phyloP scores from a whole-genome alignment of 2,797 vertebrate species.

The Silurus lanzhouensis region DNA sequence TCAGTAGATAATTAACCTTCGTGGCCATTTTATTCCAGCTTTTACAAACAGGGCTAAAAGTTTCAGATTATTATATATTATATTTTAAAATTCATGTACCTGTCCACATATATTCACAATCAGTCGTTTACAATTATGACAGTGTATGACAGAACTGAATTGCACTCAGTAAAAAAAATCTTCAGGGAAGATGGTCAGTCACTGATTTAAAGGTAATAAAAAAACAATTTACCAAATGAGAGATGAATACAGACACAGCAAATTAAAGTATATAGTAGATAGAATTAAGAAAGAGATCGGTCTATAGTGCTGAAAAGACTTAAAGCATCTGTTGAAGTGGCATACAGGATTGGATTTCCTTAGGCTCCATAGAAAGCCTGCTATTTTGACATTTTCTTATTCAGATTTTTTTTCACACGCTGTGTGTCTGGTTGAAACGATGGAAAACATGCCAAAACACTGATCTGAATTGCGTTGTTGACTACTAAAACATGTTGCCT shows the following conservation, averaged over 20 bases:
- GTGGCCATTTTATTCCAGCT: constrained; percentile 20
- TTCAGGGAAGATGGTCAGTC: background rate
- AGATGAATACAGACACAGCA: constrained; percentile 21
- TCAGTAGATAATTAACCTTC: constrained; percentile 38
- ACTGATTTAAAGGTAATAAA: constrained; percentile 3
- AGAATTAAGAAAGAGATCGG: constrained; percentile 25
- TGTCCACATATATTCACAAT: background rate
- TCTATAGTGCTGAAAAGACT: constrained; percentile 41
- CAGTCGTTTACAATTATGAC: background rate
- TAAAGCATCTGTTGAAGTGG: constrained; percentile 44
- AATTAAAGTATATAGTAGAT: constrained; percentile 13
- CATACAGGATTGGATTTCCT: constrained; percentile 38
- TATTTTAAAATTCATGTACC: background rate
- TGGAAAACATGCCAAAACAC: constrained; percentile 27
- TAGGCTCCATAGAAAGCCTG: constrained; percentile 41
- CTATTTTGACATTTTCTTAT: constrained; percentile 43
- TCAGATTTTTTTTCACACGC: constrained; percentile 23
- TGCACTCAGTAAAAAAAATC: background rate
- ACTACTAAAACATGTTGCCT: constrained; percentile 11
- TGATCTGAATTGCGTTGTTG: constrained; percentile 27
- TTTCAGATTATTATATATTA: background rate
- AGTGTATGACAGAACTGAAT: background rate
- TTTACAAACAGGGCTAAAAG: background rate
- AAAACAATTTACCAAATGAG: constrained; percentile 15
- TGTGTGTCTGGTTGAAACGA: constrained; percentile 38